Evolutionary conservation across 2,797 vertebrate genomes (phyloP).

Genomic region (Huso huso): DNA sequence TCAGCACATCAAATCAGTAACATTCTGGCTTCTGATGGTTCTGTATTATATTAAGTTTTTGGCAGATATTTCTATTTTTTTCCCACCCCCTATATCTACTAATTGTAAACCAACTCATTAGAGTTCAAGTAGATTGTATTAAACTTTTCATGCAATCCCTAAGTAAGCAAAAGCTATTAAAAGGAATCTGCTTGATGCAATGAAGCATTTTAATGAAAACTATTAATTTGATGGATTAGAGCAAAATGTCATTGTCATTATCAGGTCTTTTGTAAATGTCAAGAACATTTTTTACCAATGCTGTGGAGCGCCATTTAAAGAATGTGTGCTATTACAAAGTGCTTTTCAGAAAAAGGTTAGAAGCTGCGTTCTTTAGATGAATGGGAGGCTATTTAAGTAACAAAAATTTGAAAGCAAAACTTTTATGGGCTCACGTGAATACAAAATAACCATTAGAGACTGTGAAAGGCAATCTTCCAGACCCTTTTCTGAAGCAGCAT

Average conservation of each 20-base stretch:
- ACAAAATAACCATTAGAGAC: no score
- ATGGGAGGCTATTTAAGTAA: no score
- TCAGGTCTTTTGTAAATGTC: conserved; percentile 31
- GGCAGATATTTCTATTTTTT: no score
- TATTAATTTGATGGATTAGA: conserved; percentile 40
- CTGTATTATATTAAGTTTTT: no score
- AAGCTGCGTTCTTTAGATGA: no score
- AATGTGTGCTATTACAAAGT: not conserved
- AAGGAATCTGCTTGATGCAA: conserved; percentile 36
- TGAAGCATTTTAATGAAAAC: conserved; percentile 41
- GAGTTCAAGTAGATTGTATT: not conserved
- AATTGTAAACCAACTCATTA: not conserved
- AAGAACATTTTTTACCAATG: not conserved
- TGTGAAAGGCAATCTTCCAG: no score
- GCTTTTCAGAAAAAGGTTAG: no score
- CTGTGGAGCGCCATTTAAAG: not conserved
- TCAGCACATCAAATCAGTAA: no score
- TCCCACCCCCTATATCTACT: not conserved
- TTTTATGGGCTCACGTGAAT: no score
- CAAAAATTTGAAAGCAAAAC: no score
- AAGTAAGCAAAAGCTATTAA: conserved; percentile 37
- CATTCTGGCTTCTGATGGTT: no score
- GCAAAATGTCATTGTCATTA: conserved; percentile 49
- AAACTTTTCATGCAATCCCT: conserved; percentile 5
- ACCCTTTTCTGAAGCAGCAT: no score